phyloP scores from a whole-genome alignment of 2,888 invertebrate genomes.

The Sthenelais limicola region DNA sequence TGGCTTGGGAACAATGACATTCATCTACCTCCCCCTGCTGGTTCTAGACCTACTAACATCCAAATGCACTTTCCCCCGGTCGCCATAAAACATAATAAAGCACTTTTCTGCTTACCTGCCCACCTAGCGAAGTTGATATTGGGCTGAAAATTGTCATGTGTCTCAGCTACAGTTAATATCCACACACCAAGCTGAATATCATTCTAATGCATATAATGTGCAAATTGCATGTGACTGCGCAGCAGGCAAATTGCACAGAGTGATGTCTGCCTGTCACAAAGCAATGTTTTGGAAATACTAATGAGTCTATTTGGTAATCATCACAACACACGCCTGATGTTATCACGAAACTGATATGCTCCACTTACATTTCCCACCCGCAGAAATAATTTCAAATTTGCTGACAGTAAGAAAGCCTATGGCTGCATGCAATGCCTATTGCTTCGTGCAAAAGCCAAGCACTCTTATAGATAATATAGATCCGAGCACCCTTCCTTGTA shows the following conservation, averaged over 20 bases:
- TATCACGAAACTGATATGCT: slow-evolving; percentile 31
- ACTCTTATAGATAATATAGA: too few species aligned
- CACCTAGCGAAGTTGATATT: not conserved
- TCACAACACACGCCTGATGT: slow-evolving; percentile 1
- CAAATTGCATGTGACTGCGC: slow-evolving; percentile 1
- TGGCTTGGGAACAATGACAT: slow-evolving; percentile 18
- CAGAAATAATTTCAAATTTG: too few species aligned
- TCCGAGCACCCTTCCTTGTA: too few species aligned
- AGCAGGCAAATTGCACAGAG: not conserved
- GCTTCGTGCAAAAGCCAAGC: too few species aligned
- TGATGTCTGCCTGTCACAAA: slow-evolving; percentile 30
- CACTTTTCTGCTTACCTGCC: slow-evolving; percentile 17
- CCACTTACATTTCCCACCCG: too few species aligned
- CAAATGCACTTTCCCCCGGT: slow-evolving; percentile 23
- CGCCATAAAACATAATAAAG: slow-evolving; percentile 19
- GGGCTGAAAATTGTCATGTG: not conserved
- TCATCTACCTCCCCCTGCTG: slow-evolving; percentile 19
- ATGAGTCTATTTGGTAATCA: slow-evolving; percentile 32
- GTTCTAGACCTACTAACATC: not conserved
- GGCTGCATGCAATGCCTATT: too few species aligned
- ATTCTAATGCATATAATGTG: slow-evolving; percentile 15
- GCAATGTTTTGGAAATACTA: slow-evolving; percentile 27
- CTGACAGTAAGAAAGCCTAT: too few species aligned
- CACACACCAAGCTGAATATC: slow-evolving; percentile 21
- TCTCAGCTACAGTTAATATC: too few species aligned